Conservation (phyloP, 2,888 invertebrate genomes). For the Tachystola acroxantha region DNA sequence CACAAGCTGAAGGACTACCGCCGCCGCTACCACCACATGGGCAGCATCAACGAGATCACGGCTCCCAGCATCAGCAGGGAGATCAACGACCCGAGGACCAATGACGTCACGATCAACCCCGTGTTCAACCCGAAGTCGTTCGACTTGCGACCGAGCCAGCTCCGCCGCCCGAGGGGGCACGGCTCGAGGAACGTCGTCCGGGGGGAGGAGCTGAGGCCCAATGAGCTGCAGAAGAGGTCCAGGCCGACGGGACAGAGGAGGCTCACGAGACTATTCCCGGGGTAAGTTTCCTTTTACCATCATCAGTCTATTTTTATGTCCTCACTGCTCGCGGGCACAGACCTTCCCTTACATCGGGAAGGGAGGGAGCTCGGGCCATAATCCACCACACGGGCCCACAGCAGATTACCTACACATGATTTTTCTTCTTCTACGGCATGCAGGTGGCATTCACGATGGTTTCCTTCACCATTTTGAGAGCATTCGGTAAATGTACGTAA, state of each 20-base stretch:
- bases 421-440: no score
- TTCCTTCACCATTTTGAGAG: no score
- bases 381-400: no score
- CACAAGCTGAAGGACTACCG: conserved; percentile 63
- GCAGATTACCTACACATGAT: no score
- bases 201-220: conserved; percentile 33
- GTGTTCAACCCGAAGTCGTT: conserved; percentile 51
- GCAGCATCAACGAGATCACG: conserved; percentile 75
- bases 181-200: conserved; percentile 23
- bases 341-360: no score
- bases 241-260: conserved; percentile 38
- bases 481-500: no score
- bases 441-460: no score
- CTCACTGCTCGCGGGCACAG: no score
- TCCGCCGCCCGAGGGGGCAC: conserved; percentile 24
- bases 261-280: conserved; percentile 65
- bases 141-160: conserved; percentile 46
- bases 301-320: no score
- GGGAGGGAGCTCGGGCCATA: no score
- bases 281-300: conserved; percentile 47
- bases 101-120: conserved; percentile 56
- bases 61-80: conserved; percentile 59
- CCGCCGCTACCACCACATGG: conserved; percentile 69
- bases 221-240: conserved; percentile 49
- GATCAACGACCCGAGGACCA: conserved; percentile 45